Conservation (phyloP, 2,888 invertebrate genomes). For the Leptarthrus brevirostris region DNA sequence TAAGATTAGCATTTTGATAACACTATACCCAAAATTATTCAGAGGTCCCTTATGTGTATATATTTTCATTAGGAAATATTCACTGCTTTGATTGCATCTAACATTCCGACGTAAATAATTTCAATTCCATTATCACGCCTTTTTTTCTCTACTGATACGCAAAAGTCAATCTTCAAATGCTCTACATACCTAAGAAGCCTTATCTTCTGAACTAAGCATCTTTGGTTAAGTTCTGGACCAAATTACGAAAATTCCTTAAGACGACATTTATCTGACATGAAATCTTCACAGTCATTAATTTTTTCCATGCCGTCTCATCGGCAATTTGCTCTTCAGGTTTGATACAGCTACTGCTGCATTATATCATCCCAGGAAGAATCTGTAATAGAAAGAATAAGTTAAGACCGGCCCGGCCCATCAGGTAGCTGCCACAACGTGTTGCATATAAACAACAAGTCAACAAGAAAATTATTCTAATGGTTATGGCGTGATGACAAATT, state of each 20-base stretch:
- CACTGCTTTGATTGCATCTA: no score
- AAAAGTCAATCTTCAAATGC: background rate
- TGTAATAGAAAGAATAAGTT: constrained; percentile 35
- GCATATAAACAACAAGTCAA: constrained; percentile 3
- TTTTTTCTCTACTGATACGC: constrained; percentile 17
- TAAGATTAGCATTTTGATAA: no score
- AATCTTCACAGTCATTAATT: constrained; percentile 45
- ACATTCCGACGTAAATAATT: no score
- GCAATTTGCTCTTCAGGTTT: constrained; percentile 25
- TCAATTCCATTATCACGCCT: constrained; percentile 40
- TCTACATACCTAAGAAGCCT: background rate
- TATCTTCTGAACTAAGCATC: background rate
- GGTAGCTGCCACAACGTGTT: constrained; percentile 5
- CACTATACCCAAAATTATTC: no score
- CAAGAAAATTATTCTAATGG: constrained; percentile 40
- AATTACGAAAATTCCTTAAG: constrained; percentile 48
- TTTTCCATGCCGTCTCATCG: constrained; percentile 16
- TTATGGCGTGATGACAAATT: constrained; percentile 41
- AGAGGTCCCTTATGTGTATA: no score
- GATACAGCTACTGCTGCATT: constrained; percentile 2
- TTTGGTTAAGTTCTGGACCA: constrained; percentile 4
- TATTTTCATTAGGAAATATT: no score
- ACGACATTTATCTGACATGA: constrained; percentile 45
- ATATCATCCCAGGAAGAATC: background rate
- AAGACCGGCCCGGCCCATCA: background rate